These are phyloP conservation scores for Tetramorium parvispinum DNA, from an alignment of 1,140 invertebrate genomes.

Conservation along the genomic window DNA sequence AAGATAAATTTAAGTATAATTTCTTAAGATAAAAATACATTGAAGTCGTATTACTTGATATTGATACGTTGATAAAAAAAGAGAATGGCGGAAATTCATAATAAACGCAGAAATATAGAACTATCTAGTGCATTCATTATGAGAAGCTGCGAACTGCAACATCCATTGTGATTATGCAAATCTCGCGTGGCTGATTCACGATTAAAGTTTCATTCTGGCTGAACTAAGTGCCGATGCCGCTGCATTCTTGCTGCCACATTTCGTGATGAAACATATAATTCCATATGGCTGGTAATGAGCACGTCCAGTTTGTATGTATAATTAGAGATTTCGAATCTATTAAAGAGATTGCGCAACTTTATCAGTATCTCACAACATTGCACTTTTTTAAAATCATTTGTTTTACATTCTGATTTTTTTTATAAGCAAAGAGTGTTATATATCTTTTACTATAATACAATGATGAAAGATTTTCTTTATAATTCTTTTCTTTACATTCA, in stretches of 20 bases:
- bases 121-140: too few species aligned
- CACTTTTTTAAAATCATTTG: background rate
- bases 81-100: too few species aligned
- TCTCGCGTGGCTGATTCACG: slow-evolving; percentile 26
- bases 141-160: too few species aligned
- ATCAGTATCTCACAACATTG: slow-evolving; percentile 3
- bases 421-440: background rate
- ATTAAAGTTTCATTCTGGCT: slow-evolving; percentile 61
- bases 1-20: background rate
- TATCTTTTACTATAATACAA: background rate
- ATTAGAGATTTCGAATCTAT: slow-evolving; percentile 58
- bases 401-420: background rate
- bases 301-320: slow-evolving; percentile 27
- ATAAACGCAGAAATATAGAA: too few species aligned
- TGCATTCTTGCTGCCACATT: slow-evolving; percentile 40
- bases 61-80: too few species aligned
- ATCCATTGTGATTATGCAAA: background rate
- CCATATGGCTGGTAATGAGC: slow-evolving; percentile 48
- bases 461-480: background rate
- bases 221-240: slow-evolving; percentile 63
- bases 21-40: background rate
- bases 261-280: slow-evolving; percentile 14
- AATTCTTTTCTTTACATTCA: background rate
- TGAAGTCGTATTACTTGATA: too few species aligned
- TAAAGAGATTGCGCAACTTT: slow-evolving; percentile 52